Base-by-base conservation (phyloP, 2,888 invertebrate genomes). In the Criorhina ranunculi region DNA sequence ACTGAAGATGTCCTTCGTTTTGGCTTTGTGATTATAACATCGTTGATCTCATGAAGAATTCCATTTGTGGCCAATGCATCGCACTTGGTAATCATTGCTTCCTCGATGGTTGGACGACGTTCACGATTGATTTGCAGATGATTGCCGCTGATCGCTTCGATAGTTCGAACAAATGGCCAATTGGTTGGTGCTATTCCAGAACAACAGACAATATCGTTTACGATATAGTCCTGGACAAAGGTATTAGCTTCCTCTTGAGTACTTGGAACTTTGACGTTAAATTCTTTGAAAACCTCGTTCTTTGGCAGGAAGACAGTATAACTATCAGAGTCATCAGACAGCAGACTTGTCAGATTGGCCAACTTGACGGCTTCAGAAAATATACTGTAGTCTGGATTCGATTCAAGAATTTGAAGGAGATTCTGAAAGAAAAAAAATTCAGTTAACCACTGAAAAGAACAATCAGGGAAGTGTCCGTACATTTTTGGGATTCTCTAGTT, bases 31-130 rank as follows among this genome's bases (percentile, higher is more conserved):
- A 90, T 89, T 67, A 92, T 91, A 51, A 92, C 88, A 86, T 92
- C 92, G 80, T 92, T 92, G 62, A 92, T 90, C 87, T 92, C 92
- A 82, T 92, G 92, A 2, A 92, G 87, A 70, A 92, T 90, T 37
- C 92, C 92, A 88, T 92, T 92, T 19, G 89, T 90, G 53, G 91
- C 91, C 55, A 91, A 80, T 51, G 89, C 89, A 88, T 92, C 92
- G 79, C 92, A 92, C 87, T 92, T 92, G 70, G 91, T 92, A 40
- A 92, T 89, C n/a, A 91, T 91, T 51, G 92, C 91, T 82, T 92
- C 92, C 86, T 91, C 91, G 62, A 92, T 90, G 79, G 90, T 91
- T n/a, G 92, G 92, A 51, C 92, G 90, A 33, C 91, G 91, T 79
- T 92, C 91, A 53, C 92, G 91, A 15, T 90, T 90, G 8, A 92